These are phyloP conservation scores for Setipinna tenuifilis DNA, from an alignment of 2,797 vertebrate genomes.

Conservation along the genomic window DNA sequence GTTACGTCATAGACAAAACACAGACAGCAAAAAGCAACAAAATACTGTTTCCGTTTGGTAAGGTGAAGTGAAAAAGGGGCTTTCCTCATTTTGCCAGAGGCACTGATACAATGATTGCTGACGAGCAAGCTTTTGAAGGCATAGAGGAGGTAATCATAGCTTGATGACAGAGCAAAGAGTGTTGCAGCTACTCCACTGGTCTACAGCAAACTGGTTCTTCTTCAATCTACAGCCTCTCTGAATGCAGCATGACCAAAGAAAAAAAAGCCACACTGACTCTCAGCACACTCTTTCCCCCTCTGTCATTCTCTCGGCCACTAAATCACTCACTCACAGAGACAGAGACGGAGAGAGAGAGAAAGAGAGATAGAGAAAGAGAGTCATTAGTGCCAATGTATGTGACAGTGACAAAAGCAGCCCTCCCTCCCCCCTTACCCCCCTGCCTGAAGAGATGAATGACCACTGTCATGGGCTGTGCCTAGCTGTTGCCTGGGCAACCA, in stretches of 20 bases:
- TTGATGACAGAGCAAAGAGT: no score
- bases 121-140: no score
- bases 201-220: neutral
- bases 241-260: neutral
- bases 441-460: constrained; percentile 36
- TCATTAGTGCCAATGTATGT: constrained; percentile 34
- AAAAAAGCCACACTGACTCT: neutral
- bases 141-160: no score
- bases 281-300: neutral
- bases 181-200: neutral
- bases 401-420: constrained; percentile 41
- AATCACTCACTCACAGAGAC: neutral
- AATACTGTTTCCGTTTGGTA: neutral
- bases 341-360: no score
- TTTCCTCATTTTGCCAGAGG: no score
- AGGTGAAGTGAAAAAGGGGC: no score
- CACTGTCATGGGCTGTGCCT: constrained; percentile 40
- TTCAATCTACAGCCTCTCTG: neutral
- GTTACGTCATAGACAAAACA: neutral
- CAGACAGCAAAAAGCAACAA: neutral
- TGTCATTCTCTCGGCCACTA: neutral
- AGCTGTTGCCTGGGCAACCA: constrained; percentile 52
- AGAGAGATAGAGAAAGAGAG: neutral
- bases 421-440: constrained; percentile 1
- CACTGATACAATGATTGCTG: no score